Evolutionary conservation across 2,113 vertebrate species (phyloP), one percentile per base, ranked within the genome.

Genomic region (Catharus fuscescens): DNA sequence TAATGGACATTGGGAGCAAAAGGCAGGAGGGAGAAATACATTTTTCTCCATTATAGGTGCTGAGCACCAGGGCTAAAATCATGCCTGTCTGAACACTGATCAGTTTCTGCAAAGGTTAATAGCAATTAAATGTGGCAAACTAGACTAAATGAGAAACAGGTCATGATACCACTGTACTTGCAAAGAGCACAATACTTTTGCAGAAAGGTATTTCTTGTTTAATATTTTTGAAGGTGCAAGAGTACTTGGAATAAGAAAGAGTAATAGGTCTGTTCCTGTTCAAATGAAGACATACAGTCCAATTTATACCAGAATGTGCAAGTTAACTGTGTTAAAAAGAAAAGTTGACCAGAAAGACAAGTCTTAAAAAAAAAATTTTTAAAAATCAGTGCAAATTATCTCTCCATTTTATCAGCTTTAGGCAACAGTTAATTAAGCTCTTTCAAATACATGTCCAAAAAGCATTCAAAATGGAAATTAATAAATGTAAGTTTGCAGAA

Each of bases 71-170:
- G 98, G 98, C 97, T 98, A 98, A 98, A 98, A 98, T 97, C 98
- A 97, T 97, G 97, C 97, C 98, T 98, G 97, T 98, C 98, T 98
- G 97, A 98, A 98, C 98, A 98, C 97, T 98, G 98, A 98, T 98
- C 97, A 97, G 97, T 95, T 98, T 98, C 98, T 97, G 94, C 98
- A 98, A 98, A 98, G 98, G 98, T 98, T 98, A 98, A 98, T 98
- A 98, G 98, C 98, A 98, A 98, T 98, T 98, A 98, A 98, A 98
- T 98, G 98, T 96, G 98, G 98, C 98, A 98, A 98, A 98, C 97
- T 98, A 98, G 97, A 98, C 95, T 97, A 98, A 98, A 98, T 98
- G 97, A 98, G 98, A 97, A 98, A 98, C 96, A 97, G 98, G 98
- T 98, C 98, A 97, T 97, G 98, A 98, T 98, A 98, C 98, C 62